Conservation (phyloP, 2,113 vertebrate genomes). For the Ovis canadensis region DNA sequence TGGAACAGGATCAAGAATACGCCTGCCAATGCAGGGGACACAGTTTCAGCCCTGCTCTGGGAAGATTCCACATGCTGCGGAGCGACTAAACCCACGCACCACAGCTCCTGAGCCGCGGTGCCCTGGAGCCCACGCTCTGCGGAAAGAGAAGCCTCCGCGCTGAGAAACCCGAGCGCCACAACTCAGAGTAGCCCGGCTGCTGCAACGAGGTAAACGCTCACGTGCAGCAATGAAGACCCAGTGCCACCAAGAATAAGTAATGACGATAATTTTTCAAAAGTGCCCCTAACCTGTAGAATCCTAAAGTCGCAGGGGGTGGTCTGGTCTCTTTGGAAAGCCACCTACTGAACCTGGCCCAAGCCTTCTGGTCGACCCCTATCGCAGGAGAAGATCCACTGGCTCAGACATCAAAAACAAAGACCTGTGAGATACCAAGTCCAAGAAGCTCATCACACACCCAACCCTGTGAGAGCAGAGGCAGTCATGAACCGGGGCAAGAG, state of each 20-base stretch:
- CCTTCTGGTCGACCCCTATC: not conserved
- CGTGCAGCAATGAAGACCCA: not conserved
- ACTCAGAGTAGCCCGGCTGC: not conserved
- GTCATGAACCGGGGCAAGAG: not conserved
- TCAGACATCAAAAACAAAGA: not conserved
- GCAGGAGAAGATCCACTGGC: not conserved
- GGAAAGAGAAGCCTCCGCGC: not conserved
- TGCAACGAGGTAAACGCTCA: not conserved
- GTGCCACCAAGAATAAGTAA: not conserved
- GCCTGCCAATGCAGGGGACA: not conserved
- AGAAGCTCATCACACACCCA: not conserved
- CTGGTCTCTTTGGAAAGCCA: not conserved
- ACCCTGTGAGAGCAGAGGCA: not conserved
- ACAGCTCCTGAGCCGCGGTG: accelerated
- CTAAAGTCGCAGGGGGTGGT: not conserved
- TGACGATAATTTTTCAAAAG: not conserved
- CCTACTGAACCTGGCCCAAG: too few species aligned
- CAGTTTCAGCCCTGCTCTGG: not conserved
- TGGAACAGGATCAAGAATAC: not conserved
- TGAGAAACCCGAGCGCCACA: not conserved
- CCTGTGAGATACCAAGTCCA: not conserved
- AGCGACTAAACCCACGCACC: not conserved
- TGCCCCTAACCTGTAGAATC: not conserved
- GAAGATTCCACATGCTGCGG: not conserved
- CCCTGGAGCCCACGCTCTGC: not conserved